phyloP scores from a whole-genome alignment of 2,888 invertebrate species.

The Drosophila algonquin region DNA sequence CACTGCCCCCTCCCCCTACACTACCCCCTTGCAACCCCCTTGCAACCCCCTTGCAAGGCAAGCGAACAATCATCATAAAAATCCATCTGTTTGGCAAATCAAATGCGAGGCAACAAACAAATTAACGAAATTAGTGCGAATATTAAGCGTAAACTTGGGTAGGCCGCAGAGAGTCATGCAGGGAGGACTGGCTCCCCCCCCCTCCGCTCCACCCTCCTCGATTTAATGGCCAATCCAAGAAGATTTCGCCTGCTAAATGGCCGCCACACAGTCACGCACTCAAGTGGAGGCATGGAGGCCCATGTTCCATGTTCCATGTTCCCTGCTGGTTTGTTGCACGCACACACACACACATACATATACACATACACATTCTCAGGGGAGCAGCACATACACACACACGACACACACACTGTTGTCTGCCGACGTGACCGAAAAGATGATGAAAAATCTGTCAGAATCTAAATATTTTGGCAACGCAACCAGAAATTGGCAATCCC shows the following conservation, averaged over 20 bases:
- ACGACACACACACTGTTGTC: not conserved
- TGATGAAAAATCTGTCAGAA: conserved; percentile 54
- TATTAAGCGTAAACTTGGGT: conserved; percentile 18
- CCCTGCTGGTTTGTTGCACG: conserved; percentile 23
- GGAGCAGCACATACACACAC: not conserved
- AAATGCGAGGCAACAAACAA: conserved; percentile 34
- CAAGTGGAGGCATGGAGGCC: not conserved
- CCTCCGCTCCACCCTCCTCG: not conserved
- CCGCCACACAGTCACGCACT: conserved; percentile 34
- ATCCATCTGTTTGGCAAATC: conserved; percentile 32
- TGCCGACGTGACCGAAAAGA: conserved; percentile 47
- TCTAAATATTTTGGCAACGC: conserved; percentile 43
- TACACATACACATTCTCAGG: conserved; percentile 17
- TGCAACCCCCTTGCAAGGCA: too few species aligned
- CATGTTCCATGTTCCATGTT: conserved; percentile 2
- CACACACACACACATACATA: conserved; percentile 31
- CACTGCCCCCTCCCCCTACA: not conserved
- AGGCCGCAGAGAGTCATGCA: not conserved
- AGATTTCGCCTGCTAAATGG: conserved; percentile 23
- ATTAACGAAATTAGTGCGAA: conserved; percentile 50
- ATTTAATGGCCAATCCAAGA: conserved; percentile 56
- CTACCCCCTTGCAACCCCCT: not conserved
- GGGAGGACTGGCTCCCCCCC: not conserved
- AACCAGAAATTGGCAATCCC: conserved; percentile 27
- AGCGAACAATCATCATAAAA: conserved; percentile 27